Base-by-base conservation (phyloP, 2,113 vertebrate genomes). In the Mellivora capensis region DNA sequence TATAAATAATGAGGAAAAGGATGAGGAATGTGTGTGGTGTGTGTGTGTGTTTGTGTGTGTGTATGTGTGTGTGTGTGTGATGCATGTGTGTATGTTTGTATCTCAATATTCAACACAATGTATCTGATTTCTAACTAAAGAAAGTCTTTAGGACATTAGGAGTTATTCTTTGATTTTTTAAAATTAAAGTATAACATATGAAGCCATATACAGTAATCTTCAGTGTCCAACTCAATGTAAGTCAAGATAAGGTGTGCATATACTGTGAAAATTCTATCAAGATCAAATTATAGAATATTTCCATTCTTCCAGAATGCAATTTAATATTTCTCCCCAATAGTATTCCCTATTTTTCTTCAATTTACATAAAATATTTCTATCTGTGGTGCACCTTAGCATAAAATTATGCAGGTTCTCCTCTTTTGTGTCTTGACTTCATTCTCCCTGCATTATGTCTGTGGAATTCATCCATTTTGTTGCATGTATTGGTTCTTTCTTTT, bases 11-110 rank as follows among this genome's bases (percentile, higher is more conserved):
- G 17, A 13, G 37, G 15, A 72, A 39, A 81, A 59, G 1, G 12
- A 34, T 74, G 20, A 82, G 5, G 14, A 67, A 54, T 29, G 27
- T 61, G 12, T 59, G 0, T 61, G 21, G 25, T 87, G 18, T 67
- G 0, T 29, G 9, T 29, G 20, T 7, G 7, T 14, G 10, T 15
- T n/a, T n/a, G 21, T 57, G 20, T 21, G 2, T 17, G 18, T 18
- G 3, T 57, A 11, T 89, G 25, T 87, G 18, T 67, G 0, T 29
- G 9, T 29, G 20, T 7, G 7, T 14, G 10, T 15, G 21, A 13
- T 79, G 9, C 44, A 31, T 76, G 21, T 76, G 2, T 47, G 21
- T 20, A 27, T 47, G 21, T 57, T 67, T 77, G 42, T 6, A 76
- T 77, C 8, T 95, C 57, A 84, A 1, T 84, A 67, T 57, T 90